These are phyloP conservation scores for Drosophila bifasciata DNA, from an alignment of 1,140 invertebrate genomes.

Conservation along the genomic window DNA sequence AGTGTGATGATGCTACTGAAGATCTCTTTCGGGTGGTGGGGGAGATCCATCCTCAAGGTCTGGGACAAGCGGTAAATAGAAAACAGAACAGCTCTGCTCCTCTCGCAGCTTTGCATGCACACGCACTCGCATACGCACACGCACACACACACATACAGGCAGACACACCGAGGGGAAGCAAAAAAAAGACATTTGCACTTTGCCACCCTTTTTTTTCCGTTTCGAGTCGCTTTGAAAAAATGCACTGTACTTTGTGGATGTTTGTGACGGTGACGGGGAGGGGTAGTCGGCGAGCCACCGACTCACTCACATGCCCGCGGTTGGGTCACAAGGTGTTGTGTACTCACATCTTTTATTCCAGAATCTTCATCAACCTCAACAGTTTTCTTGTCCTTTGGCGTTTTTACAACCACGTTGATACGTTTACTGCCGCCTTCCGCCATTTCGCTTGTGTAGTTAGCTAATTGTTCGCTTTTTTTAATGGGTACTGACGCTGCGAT, in stretches of 20 bases:
- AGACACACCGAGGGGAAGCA: conserved; percentile 5
- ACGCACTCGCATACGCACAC: conserved; percentile 9
- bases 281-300: neutral
- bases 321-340: conserved; percentile 17
- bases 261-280: conserved; percentile 1
- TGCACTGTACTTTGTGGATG: conserved; percentile 56
- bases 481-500: conserved; percentile 11
- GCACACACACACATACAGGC: conserved; percentile 7
- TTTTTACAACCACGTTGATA: conserved; percentile 96
- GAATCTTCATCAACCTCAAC: conserved; percentile 94
- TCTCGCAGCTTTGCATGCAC: no score
- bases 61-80: neutral
- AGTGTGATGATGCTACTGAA: neutral
- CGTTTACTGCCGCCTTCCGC: conserved; percentile 87
- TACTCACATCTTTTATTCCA: conserved; percentile 94
- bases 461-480: conserved; percentile 24
- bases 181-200: conserved; percentile 54
- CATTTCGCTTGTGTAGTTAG: conserved; percentile 84
- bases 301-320: conserved; percentile 3
- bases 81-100: no score
- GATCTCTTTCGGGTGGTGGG: neutral
- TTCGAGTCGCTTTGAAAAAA: conserved; percentile 24
- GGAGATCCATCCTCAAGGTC: neutral
- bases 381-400: conserved; percentile 96
- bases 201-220: conserved; percentile 54